Conservation (phyloP, 2,797 vertebrate genomes). For the Sphaeramia orbicularis region DNA sequence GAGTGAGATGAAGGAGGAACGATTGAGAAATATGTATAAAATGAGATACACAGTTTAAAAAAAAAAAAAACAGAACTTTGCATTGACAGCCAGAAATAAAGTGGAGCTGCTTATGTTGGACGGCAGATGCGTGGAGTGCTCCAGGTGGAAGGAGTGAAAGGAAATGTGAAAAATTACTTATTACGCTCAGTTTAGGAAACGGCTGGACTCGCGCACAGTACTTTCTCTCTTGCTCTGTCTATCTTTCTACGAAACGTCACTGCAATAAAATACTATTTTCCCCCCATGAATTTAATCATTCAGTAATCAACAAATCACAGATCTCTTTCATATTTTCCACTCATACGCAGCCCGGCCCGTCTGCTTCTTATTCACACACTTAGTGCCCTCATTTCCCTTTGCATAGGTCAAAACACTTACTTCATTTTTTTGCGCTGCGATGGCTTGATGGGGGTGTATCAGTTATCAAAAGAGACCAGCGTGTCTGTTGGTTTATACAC, state of each 20-base stretch:
- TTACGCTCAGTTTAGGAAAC: constrained; percentile 64
- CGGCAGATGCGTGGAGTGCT: constrained; percentile 44
- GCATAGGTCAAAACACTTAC: constrained; percentile 57
- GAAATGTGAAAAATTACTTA: constrained; percentile 79
- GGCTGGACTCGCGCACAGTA: constrained; percentile 43
- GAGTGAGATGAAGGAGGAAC: constrained; percentile 15
- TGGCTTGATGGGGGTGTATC: constrained; percentile 68
- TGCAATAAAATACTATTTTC: constrained; percentile 55
- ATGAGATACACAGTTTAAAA: constrained; percentile 18
- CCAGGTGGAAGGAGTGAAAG: constrained; percentile 71
- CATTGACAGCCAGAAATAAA: constrained; percentile 69
- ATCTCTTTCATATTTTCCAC: constrained; percentile 48
- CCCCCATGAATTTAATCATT: constrained; percentile 52
- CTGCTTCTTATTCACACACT: constrained; percentile 44
- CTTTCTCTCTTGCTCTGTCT: constrained; percentile 36
- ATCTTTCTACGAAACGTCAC: constrained; percentile 54
- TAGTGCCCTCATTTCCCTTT: constrained; percentile 57
- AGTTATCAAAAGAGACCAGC: constrained; percentile 65
- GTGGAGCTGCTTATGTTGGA: constrained; percentile 78
- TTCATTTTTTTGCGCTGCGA: constrained; percentile 61
- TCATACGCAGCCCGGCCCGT: constrained; percentile 36
- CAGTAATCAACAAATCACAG: constrained; percentile 56
- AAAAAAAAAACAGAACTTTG: constrained; percentile 19
- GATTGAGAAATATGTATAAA: constrained; percentile 18
- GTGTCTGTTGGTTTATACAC: constrained; percentile 75